Conservation (phyloP, 1,140 invertebrate genomes). For the Drosophila varians region DNA sequence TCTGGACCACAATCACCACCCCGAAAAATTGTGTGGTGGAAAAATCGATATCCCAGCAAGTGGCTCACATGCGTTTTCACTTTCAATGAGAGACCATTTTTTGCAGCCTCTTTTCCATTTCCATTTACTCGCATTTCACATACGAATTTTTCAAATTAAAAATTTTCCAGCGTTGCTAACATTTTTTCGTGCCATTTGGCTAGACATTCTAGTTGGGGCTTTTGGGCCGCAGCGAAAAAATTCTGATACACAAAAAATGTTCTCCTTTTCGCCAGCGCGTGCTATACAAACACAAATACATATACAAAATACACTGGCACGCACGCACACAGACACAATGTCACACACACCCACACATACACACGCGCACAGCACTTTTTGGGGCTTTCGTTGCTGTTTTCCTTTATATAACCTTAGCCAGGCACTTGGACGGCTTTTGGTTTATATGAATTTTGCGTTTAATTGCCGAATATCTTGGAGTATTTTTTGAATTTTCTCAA, state of each 20-base stretch:
- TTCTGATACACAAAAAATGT: constrained; percentile 75
- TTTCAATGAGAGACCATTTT: constrained; percentile 56
- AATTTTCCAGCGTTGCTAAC: constrained; percentile 15
- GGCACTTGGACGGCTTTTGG: constrained; percentile 16
- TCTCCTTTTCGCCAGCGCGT: constrained; percentile 65
- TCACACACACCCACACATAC: constrained; percentile 20
- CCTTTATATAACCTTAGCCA: constrained; percentile 61
- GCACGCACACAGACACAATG: constrained; percentile 12
- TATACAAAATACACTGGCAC: constrained; percentile 11
- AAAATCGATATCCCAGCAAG: constrained; percentile 72
- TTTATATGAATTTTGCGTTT: constrained; percentile 1
- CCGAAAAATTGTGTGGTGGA: constrained; percentile 54
- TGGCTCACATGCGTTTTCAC: constrained; percentile 70
- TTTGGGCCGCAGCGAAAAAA: constrained; percentile 32
- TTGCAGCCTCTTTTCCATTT: background rate
- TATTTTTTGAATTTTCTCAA: constrained; percentile 18
- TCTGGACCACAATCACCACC: constrained; percentile 24
- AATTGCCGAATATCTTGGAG: constrained; percentile 7
- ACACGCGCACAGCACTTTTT: constrained; percentile 65
- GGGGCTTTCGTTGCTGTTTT: constrained; percentile 47
- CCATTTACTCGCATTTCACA: constrained; percentile 26
- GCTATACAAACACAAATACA: constrained; percentile 35
- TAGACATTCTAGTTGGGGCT: background rate
- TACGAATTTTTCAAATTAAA: constrained; percentile 30
- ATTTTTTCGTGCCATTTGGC: constrained; percentile 22